These are phyloP conservation scores for Entomyzon cyanotis DNA, from an alignment of 2,113 vertebrate genomes.

Conservation along the genomic window DNA sequence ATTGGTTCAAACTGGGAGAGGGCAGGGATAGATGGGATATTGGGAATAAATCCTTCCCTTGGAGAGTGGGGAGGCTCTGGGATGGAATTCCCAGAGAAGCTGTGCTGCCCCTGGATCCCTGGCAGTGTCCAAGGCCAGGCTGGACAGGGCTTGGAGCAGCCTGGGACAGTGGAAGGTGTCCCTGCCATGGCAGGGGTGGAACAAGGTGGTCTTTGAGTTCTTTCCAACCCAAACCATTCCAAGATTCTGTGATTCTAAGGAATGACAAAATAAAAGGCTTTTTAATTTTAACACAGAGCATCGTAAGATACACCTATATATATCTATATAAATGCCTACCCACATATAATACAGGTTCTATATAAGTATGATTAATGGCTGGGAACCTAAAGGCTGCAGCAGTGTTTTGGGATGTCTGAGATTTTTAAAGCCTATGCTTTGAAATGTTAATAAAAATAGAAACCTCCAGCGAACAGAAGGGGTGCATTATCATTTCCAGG, in stretches of 20 bases:
- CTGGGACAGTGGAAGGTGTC: neutral
- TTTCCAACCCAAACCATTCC: neutral
- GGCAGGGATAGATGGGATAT: neutral
- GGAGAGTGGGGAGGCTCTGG: neutral
- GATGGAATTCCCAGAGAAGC: no score
- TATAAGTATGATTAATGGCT: neutral
- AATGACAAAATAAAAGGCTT: neutral
- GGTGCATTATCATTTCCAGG: neutral
- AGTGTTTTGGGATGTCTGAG: neutral
- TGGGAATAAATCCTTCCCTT: neutral
- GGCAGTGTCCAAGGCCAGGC: neutral
- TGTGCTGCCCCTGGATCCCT: neutral
- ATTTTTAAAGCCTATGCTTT: neutral
- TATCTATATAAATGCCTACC: no score
- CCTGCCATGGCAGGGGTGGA: neutral
- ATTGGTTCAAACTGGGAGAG: neutral
- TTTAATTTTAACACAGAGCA: neutral
- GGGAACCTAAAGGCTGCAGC: neutral
- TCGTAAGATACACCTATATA: neutral
- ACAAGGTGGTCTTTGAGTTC: fast-evolving
- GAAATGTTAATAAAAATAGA: neutral
- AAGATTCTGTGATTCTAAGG: neutral
- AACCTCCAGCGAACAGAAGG: neutral
- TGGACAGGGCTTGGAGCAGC: neutral
- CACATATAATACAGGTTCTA: neutral